Base-by-base conservation (phyloP, 2,888 invertebrate genomes). In the Scaptomyza parva region DNA sequence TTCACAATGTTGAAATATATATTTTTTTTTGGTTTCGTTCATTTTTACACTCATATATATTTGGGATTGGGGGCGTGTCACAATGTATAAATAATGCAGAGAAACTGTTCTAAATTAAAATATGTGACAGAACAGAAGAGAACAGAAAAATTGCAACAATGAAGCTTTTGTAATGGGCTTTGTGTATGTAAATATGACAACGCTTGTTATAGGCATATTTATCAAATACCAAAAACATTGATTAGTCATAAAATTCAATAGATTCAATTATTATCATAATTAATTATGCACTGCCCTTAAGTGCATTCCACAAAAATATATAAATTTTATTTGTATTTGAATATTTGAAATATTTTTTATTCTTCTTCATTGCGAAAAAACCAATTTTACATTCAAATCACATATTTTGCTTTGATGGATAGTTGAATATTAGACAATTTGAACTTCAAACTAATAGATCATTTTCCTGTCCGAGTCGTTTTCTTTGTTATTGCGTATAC, bases 21-120 rank as follows among this genome's bases (percentile, higher is more conserved):
- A n/a, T n/a, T 11, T 14, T 51, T 39, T 37, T 50, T 26, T 9
- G 6, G 8, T 9, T n/a, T 24, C 5, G 6, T 24, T 24, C 8
- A 6, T 30, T 41, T 33, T 33, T 6, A 0, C 33, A 33, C 12
- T 14, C 28, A 1, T 12, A 17, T n/a, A 51, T 40, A 26, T 41
- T 63, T 53, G 41, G 24, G 43, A 59, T 63, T 55, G 37, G 44
- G 43, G 48, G 37, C 26, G 53, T 26, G n/a, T 47, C 40, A 48
- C 47, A 51, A 62, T 64, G 57, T 45, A 85, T 78, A 76, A 78
- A 54, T 76, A 69, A 63, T 73, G 70, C 66, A 51, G 47, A 76
- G 9, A 60, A 64, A 63, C 41, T 18, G 12, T 53, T 44, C 57
- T 65, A 73, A 73, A 70, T 74, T 70, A 60, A 80, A 84, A 80